phyloP scores from a whole-genome alignment of 2,113 vertebrate species.

The Pelecanoides urinatrix region DNA sequence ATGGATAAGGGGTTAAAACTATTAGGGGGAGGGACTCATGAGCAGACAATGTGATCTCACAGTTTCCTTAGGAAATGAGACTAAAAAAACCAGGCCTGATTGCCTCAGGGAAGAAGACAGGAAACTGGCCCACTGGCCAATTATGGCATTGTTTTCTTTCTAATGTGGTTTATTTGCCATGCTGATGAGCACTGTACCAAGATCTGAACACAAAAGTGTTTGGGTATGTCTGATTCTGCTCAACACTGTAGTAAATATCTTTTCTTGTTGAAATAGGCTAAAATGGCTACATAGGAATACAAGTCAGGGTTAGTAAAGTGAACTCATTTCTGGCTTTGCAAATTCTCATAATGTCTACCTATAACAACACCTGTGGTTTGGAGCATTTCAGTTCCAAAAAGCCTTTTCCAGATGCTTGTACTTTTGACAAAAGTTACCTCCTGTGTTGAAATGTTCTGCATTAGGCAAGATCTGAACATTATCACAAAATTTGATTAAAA shows the following conservation, averaged over 20 bases:
- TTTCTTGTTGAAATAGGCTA: neutral
- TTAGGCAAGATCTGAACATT: neutral
- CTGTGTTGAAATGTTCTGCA: neutral
- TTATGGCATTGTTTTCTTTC: constrained; percentile 60
- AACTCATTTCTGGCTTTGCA: neutral
- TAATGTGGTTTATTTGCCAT: constrained; percentile 20
- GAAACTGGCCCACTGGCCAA: constrained; percentile 52
- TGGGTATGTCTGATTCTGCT: neutral
- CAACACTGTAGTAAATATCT: neutral
- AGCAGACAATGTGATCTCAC: constrained; percentile 44
- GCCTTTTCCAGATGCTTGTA: constrained; percentile 20
- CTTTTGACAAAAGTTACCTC: neutral
- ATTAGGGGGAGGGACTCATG: neutral
- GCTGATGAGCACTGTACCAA: neutral
- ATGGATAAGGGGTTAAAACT: constrained; percentile 50
- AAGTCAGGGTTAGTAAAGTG: neutral
- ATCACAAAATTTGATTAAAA: neutral
- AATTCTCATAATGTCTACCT: neutral
- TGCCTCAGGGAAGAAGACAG: constrained; percentile 58
- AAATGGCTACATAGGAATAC: neutral
- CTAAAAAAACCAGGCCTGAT: constrained; percentile 19
- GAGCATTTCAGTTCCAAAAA: neutral
- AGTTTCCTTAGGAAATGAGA: constrained; percentile 67
- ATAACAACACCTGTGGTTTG: constrained; percentile 1
- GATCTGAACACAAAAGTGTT: neutral